phyloP scores from a whole-genome alignment of 2,113 vertebrate genomes.

The Aplodontia rufa region DNA sequence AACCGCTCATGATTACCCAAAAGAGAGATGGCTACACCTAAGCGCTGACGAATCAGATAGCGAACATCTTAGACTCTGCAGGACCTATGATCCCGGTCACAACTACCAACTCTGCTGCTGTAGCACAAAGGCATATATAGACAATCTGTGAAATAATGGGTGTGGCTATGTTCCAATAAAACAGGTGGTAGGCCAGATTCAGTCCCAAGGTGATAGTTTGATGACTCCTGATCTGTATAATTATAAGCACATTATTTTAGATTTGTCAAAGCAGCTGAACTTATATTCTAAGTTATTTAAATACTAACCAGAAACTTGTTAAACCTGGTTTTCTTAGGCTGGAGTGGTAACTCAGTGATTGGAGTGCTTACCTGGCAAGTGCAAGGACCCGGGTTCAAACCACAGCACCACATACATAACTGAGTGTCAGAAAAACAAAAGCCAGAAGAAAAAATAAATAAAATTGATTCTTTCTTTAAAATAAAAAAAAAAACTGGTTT shows the following conservation, averaged over 20 bases:
- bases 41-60: neutral
- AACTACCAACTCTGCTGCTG: neutral
- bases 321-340: slow-evolving; percentile 27
- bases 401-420: no score
- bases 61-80: neutral
- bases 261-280: neutral
- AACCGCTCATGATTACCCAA: neutral
- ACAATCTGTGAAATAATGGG: neutral
- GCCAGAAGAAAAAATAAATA: no score
- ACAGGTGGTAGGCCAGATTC: neutral
- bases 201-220: neutral
- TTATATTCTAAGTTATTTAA: slow-evolving; percentile 7
- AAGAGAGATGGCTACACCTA: neutral
- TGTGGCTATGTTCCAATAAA: neutral
- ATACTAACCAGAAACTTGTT: neutral
- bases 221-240: neutral
- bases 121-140: neutral
- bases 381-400: no score
- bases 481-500: slow-evolving; percentile 19
- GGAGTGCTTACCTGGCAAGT: no score
- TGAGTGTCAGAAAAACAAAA: no score
- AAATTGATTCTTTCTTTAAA: no score
- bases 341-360: no score
- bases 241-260: slow-evolving; percentile 16
- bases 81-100: neutral